These are phyloP conservation scores for Exocentrus adspersus DNA, from an alignment of 2,888 invertebrate species.

Conservation along the genomic window DNA sequence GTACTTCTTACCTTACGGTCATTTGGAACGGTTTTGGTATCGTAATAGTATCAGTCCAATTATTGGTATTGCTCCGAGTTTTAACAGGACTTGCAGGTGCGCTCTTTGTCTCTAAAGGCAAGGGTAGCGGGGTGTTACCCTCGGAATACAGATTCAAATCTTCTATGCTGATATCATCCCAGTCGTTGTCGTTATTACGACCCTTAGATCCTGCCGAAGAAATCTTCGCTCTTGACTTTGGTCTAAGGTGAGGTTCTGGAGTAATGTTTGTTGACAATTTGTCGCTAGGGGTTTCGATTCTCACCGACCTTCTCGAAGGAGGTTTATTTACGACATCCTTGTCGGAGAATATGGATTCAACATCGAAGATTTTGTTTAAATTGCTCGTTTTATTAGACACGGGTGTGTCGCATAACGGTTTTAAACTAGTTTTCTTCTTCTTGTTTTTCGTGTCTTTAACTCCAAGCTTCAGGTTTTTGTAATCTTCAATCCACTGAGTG, in stretches of 20 bases:
- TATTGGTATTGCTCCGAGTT: slow-evolving; percentile 57
- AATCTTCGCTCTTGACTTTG: slow-evolving; percentile 55
- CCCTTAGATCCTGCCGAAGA: slow-evolving; percentile 52
- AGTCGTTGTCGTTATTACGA: slow-evolving; percentile 44
- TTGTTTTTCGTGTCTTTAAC: slow-evolving; percentile 36
- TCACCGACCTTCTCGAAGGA: slow-evolving; percentile 60
- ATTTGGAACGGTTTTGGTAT: slow-evolving; percentile 77
- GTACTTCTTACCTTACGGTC: slow-evolving; percentile 74
- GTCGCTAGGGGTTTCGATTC: slow-evolving; percentile 60
- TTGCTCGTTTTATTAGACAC: slow-evolving; percentile 44
- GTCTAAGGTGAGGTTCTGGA: slow-evolving; percentile 47
- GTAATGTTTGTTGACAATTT: slow-evolving; percentile 50
- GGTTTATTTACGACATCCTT: slow-evolving; percentile 55
- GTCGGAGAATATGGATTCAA: slow-evolving; percentile 48
- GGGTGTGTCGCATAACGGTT: slow-evolving; percentile 55
- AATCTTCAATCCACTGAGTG: slow-evolving; percentile 58
- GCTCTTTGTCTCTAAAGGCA: slow-evolving; percentile 63
- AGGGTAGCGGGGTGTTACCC: slow-evolving; percentile 44
- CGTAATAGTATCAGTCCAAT: slow-evolving; percentile 63
- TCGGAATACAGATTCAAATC: slow-evolving; percentile 56
- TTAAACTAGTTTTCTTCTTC: slow-evolving; percentile 47
- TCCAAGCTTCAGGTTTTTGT: slow-evolving; percentile 55
- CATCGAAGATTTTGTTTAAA: slow-evolving; percentile 20
- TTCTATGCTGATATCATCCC: slow-evolving; percentile 58
- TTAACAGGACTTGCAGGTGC: slow-evolving; percentile 70